Base-by-base conservation (phyloP, 1,140 invertebrate species). In the Brachionus asplanchnoidis region DNA sequence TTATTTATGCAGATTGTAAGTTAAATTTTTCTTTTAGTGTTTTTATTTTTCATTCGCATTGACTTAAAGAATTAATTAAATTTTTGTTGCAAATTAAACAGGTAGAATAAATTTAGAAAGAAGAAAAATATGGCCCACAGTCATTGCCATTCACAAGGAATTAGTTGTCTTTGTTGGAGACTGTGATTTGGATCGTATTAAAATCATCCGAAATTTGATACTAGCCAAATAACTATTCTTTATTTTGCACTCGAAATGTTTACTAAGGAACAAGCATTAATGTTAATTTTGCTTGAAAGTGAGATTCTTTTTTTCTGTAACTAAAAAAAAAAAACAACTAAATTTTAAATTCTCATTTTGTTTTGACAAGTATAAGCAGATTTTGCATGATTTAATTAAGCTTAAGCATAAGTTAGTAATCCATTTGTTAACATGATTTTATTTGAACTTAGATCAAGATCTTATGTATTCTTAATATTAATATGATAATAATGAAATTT, bases 1-100 rank as follows among this genome's bases (percentile, higher is more conserved):
- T 73, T 40, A 40, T 73, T 73, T 73, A 42, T 73, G 28, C 17
- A 42, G 14, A 42, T 73, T 73, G 68, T 73, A 73, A 73, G 68
- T 73, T 73, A 40, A 42, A 73, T 73, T 73, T 73, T 11, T 17
- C 14, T 36, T 73, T n/a, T 42, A 20, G 66, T 60, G n/a, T 60
- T 60, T 68, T 73, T 17, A 20, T 42, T 73, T 73, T 73, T 73
- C 68, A 42, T 40, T 20, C 14, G 17, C n/a, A 20, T 32, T 73
- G 17, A 73, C n/a, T 73, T 42, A 42, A 36, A 73, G 40, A 73
- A n/a, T 73, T 42, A 40, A 42, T 73, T 40, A 40, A 42, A 40
- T 68, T 73, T 40, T 17, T 40, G n/a, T 73, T 1, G 32, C 4
- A 73, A 73, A 73, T 73, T 42, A 73, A 73, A 73, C 68, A 73